These are phyloP conservation scores for Mionectes macconnelli DNA, from an alignment of 2,113 vertebrate genomes.

Conservation along the genomic window DNA sequence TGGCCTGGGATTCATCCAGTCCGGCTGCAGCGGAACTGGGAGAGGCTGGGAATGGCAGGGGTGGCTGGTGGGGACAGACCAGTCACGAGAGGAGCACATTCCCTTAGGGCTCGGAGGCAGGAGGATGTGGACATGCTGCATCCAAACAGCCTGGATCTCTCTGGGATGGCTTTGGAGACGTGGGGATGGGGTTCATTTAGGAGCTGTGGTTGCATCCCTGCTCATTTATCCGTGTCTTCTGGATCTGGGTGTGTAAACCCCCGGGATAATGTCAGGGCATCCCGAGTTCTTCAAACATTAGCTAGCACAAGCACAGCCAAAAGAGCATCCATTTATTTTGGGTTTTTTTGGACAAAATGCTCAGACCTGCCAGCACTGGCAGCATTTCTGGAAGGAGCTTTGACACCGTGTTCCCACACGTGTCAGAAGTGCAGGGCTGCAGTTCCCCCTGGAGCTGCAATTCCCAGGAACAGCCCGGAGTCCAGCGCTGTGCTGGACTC, in stretches of 20 bases:
- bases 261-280: accelerated
- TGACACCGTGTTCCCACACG: accelerated
- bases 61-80: neutral
- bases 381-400: neutral
- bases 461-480: neutral
- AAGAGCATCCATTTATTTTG: neutral
- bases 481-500: accelerated
- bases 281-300: neutral
- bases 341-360: neutral
- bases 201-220: neutral
- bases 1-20: neutral
- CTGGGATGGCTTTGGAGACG: neutral
- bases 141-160: too few relatives aligned
- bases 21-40: neutral
- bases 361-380: neutral
- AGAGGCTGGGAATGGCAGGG: neutral
- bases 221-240: neutral
- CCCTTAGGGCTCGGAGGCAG: neutral
- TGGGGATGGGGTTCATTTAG: accelerated
- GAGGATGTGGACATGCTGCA: neutral
- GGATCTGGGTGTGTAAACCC: neutral
- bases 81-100: accelerated
- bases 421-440: neutral
- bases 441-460: neutral
- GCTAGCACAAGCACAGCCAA: neutral